Percentiles rank a stretch among this genome's conserved stretches.
Evolutionary conservation across 2,797 vertebrate species (phyloP).

Genomic region (Schizopygopsis malacanthus): DNA sequence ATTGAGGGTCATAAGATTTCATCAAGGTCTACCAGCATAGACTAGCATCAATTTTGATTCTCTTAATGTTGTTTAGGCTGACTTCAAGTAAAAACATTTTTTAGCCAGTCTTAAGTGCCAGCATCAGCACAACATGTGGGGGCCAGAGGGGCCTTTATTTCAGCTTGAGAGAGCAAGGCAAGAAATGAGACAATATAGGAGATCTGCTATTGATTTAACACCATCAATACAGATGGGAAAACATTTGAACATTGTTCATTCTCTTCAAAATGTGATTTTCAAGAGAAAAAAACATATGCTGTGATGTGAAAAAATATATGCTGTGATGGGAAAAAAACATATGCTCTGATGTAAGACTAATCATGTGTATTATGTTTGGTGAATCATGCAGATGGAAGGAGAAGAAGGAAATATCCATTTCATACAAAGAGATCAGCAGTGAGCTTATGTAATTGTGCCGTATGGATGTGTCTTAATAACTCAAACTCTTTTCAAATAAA

Average conservation of each 20-base stretch:
- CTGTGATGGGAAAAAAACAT: neutral
- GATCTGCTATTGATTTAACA: neutral
- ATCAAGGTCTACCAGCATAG: neutral
- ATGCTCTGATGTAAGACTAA: constrained; percentile 26
- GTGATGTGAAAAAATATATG: neutral
- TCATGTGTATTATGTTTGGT: constrained; percentile 20
- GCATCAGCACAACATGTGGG: neutral
- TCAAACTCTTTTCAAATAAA: constrained; percentile 26
- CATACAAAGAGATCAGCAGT: constrained; percentile 3
- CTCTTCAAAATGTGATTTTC: neutral
- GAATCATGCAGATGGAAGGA: constrained; percentile 16
- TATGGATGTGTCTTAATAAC: constrained; percentile 3
- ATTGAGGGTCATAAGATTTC: neutral
- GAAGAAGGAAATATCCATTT: neutral
- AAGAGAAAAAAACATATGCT: neutral
- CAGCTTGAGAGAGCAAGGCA: neutral
- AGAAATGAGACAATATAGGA: neutral
- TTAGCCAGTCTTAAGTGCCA: neutral
- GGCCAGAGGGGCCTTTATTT: constrained; percentile 7
- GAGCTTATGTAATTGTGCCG: constrained; percentile 2
- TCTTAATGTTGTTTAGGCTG: neutral
- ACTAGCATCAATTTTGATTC: neutral
- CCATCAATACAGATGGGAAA: neutral
- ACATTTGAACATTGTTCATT: neutral
- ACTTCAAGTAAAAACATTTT: neutral